Conservation (phyloP, 1,140 invertebrate species). For the Mizuhopecten yessoensis region DNA sequence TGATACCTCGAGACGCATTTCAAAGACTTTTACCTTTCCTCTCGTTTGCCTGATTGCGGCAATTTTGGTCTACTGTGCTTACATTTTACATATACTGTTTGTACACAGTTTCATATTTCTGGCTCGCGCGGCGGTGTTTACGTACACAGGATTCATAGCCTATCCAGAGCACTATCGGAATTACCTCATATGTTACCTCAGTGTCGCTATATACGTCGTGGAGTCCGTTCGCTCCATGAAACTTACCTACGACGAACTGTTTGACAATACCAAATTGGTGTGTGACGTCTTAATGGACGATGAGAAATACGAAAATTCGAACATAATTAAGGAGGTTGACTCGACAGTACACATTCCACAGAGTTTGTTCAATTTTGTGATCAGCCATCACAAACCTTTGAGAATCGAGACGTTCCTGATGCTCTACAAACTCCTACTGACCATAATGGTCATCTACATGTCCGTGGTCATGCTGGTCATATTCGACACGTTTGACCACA, state of each 20-base stretch:
- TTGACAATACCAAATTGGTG: neutral
- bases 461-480: neutral
- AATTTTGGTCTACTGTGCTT: neutral
- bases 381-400: slow-evolving; percentile 7
- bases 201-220: neutral
- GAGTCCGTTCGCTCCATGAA: neutral
- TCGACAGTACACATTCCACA: neutral
- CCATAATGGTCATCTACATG: neutral
- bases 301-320: neutral
- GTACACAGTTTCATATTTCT: neutral
- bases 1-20: neutral
- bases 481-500: neutral
- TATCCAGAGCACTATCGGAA: neutral
- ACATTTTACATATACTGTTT: neutral
- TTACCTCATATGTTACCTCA: neutral
- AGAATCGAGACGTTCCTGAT: neutral
- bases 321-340: neutral
- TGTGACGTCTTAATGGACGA: neutral
- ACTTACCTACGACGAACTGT: slow-evolving; percentile 20
- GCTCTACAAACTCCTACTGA: neutral
- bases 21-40: neutral
- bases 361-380: neutral
- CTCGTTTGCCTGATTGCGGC: neutral
- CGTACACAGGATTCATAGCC: neutral
- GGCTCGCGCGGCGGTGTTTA: neutral